phyloP scores from a whole-genome alignment of 2,113 vertebrate species.

The Quiscalus mexicanus region DNA sequence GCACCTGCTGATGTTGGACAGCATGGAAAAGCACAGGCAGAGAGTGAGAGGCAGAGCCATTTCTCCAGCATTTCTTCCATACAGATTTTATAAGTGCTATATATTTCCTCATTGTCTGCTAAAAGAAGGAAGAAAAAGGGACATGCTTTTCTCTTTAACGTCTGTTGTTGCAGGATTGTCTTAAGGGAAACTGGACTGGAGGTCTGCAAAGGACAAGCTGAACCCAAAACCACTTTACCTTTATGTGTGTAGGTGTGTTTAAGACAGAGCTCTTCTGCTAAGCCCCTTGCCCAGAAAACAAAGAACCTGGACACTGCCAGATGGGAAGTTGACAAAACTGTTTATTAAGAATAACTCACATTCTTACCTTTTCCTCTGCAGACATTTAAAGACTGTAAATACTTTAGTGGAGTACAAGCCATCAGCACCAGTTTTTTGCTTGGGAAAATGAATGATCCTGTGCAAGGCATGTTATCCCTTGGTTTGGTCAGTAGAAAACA shows the following conservation, averaged over 20 bases:
- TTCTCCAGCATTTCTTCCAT: background rate
- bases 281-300: slow-evolving; percentile 30
- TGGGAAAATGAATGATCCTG: background rate
- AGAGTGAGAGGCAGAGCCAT: background rate
- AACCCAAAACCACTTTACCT: background rate
- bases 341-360: background rate
- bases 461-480: background rate
- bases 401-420: background rate
- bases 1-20: background rate
- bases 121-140: background rate
- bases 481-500: background rate
- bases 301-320: background rate
- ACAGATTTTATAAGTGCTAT: background rate
- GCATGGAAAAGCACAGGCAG: background rate
- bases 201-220: background rate
- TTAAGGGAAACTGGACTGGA: background rate
- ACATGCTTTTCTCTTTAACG: background rate
- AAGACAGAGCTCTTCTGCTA: slow-evolving; percentile 32
- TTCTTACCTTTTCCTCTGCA: background rate
- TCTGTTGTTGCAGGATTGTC: background rate
- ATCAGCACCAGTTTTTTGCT: background rate
- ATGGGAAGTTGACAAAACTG: background rate
- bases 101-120: background rate
- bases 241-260: background rate
- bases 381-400: background rate